Evolutionary conservation across 1,140 invertebrate genomes (phyloP).

Genomic region (Lordiphosa collinella): DNA sequence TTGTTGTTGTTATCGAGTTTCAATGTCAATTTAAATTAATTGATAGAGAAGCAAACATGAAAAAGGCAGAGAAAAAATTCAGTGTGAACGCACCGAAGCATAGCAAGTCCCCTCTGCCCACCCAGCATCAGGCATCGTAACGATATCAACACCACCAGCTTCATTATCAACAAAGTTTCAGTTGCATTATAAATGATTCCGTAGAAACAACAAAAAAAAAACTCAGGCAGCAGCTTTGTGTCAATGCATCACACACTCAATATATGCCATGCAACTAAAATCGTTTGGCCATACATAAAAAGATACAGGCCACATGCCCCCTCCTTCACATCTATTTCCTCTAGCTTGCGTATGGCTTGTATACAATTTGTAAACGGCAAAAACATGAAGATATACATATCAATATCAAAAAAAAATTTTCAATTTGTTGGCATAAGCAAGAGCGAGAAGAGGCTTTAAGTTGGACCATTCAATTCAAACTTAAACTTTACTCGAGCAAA

Average conservation of each 20-base stretch:
- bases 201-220: conserved; percentile 35
- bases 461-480: too few species aligned
- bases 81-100: conserved; percentile 59
- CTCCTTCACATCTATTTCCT: conserved; percentile 8
- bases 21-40: conserved; percentile 77
- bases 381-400: conserved; percentile 35
- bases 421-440: conserved; percentile 55
- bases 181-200: conserved; percentile 66
- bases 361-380: conserved; percentile 40
- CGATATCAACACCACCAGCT: conserved; percentile 20
- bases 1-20: conserved; percentile 45
- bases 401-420: conserved; percentile 48
- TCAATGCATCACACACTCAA: conserved; percentile 6
- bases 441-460: conserved; percentile 1
- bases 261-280: conserved; percentile 11
- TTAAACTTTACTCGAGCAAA: too few species aligned
- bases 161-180: conserved; percentile 26
- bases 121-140: conserved; percentile 11
- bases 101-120: conserved; percentile 36
- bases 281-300: conserved; percentile 19
- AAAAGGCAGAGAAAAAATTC: conserved; percentile 28
- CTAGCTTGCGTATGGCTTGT: conserved; percentile 25
- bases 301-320: conserved; percentile 1
- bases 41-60: conserved; percentile 55
- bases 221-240: not conserved